phyloP scores from a whole-genome alignment of 2,888 invertebrate genomes.

The Sericinus montela region DNA sequence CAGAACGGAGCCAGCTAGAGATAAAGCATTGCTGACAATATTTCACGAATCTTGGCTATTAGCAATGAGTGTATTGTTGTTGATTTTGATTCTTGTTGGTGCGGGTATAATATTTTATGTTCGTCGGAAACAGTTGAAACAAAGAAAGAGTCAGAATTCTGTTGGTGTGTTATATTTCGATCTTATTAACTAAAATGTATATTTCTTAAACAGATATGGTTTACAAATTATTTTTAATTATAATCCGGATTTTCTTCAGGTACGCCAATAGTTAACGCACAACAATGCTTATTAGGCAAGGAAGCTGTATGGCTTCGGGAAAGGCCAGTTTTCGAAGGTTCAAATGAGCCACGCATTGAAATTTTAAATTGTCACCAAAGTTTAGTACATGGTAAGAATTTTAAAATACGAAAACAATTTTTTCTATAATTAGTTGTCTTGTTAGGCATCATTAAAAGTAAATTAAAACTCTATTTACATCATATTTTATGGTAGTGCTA shows the following conservation, averaged over 20 bases:
- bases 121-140: constrained; percentile 57
- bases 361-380: constrained; percentile 70
- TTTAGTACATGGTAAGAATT: constrained; percentile 53
- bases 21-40: constrained; percentile 68
- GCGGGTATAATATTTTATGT: constrained; percentile 61
- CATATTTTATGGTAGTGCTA: no score
- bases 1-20: constrained; percentile 72
- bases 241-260: constrained; percentile 32
- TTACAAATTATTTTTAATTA: neutral
- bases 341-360: constrained; percentile 68
- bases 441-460: no score
- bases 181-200: neutral
- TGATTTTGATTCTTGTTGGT: constrained; percentile 58
- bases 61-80: constrained; percentile 60
- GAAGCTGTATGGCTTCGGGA: constrained; percentile 72
- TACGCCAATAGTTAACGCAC: constrained; percentile 62
- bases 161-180: constrained; percentile 41
- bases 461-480: no score
- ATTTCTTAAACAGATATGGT: neutral
- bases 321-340: constrained; percentile 64
- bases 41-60: constrained; percentile 75
- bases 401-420: neutral
- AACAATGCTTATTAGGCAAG: constrained; percentile 68
- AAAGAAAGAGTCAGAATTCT: constrained; percentile 61
- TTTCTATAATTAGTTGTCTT: no score